Percentiles rank a stretch among this genome's conserved stretches.
Conservation (phyloP, 2,888 invertebrate species). For the Oscheius sp. region DNA sequence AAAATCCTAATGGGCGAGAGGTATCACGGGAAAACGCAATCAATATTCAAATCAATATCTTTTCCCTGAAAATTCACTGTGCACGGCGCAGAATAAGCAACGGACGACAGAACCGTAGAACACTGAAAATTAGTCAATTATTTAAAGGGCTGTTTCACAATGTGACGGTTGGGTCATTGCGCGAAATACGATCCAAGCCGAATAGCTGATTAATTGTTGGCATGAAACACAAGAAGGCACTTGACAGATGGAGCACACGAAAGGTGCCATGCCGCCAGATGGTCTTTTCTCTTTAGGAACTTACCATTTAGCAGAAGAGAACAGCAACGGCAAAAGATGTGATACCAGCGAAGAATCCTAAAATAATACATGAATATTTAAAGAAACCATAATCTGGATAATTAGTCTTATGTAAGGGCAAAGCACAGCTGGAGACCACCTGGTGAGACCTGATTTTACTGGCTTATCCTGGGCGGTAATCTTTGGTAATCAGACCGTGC, state of each 20-base stretch:
- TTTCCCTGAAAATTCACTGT: slow-evolving; percentile 32
- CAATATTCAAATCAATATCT: slow-evolving; percentile 35
- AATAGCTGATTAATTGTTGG: slow-evolving; percentile 38
- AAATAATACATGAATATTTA: neutral
- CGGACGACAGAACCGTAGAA: slow-evolving; percentile 29
- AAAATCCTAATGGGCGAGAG: neutral
- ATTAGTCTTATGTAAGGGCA: slow-evolving; percentile 15
- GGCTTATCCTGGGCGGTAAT: slow-evolving; percentile 36
- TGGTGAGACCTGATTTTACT: slow-evolving; percentile 24
- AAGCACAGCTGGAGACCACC: slow-evolving; percentile 23
- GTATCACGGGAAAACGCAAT: slow-evolving; percentile 36
- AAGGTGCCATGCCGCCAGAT: slow-evolving; percentile 22
- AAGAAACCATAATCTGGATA: slow-evolving; percentile 14
- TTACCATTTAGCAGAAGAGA: slow-evolving; percentile 26
- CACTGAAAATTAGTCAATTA: neutral
- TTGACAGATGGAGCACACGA: slow-evolving; percentile 35
- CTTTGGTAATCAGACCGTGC: slow-evolving; percentile 35
- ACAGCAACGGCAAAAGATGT: slow-evolving; percentile 3
- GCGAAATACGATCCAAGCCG: slow-evolving; percentile 35
- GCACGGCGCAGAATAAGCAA: slow-evolving; percentile 28
- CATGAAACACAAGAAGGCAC: slow-evolving; percentile 36
- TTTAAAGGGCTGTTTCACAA: neutral
- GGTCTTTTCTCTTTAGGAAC: neutral
- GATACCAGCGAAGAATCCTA: slow-evolving; percentile 2
- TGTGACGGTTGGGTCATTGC: slow-evolving; percentile 6